Evolutionary conservation across 2,888 invertebrate genomes (phyloP), one percentile per base, ranked within the genome.

Genomic region (Lasioglossum marginatum): DNA sequence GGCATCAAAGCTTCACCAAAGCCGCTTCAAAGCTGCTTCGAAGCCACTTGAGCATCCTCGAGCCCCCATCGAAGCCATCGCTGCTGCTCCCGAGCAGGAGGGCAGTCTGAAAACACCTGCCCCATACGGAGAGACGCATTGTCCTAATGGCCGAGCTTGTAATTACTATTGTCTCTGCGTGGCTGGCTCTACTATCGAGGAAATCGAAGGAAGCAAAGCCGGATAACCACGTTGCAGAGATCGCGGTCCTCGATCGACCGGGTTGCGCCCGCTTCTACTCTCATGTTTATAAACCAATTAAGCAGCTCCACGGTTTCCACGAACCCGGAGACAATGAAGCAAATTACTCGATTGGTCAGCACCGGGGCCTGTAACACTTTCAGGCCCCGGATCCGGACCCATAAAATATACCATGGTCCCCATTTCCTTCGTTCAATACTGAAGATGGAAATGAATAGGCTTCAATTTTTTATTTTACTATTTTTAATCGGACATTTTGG

Each of bases 101-200:
- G 85, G 80, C 76, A 82, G 77, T 81, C 83, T 76, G 80, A 90
- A 89, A 89, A 90, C 92, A 92, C 91, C 92, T 92, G 92, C 92
- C 92, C 90, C 92, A 92, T 92, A 92, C 87, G 82, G 92, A 87
- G 91, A 90, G 83, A 86, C 82, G 88, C 89, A 91, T 92, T 92
- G 92, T 90, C 87, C 87, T 91, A 92, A 93, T 91, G 90, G 91
- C 83, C 89, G 85, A 81, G 84, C 90, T 90, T 91, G 93, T 93
- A 92, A 93, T 93, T 92, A 91, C 91, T 88, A 93, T 93, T 92
- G 91, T 92, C 90, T 81, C 86, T 82, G 84, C 88, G 83, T 88
- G 91, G 88, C 81, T 87, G 74, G 85, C 77, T 83, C 81, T 34
- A 37, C 78, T 82, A 89, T 87, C 85, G 83, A 82, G 81, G 79